Base-by-base conservation (phyloP, 2,888 invertebrate species). In the Mythimna impura region DNA sequence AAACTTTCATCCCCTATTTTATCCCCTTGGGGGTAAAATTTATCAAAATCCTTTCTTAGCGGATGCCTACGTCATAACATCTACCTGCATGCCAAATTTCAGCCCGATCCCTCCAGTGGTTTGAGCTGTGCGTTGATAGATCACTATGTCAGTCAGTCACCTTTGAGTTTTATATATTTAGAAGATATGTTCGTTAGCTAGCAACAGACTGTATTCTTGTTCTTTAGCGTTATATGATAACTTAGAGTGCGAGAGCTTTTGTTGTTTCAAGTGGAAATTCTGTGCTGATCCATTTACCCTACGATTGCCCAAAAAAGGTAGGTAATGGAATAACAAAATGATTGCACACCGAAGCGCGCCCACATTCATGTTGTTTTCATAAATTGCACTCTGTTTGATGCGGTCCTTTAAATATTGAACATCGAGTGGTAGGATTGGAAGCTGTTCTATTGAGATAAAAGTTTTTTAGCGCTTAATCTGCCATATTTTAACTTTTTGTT, bases 361-460 rank as follows among this genome's bases (percentile, higher is more conserved):
- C 65, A 76, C 70, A 63, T 79, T 68, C 80, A 71, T 80, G 81
- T 80, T 85, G 85, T 88, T 89, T 90, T 87, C 86, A 88, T 89
- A 89, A 87, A 91, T 87, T 90, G 90, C 90, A 91, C 91, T 91
- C 85, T 78, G 81, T 85, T 88, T 89, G 84, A 89, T 88, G 85
- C 80, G 78, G 76, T 78, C 80, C 77, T 85, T 88, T 88, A 81
- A 87, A 89, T 88, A 88, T 88, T 89, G 79, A 88, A 77, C 71
- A 82, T 78, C 72, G 72, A 81, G 71, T 40, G 68, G 66, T 68
- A 63, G 66, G 66, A 81, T 83, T 73, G 71, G 66, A 76, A 55
- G 66, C 72, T 73, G 61, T 67, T 43, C 66, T 80, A 80, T 83
- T 66, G 65, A 72, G 73, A 76, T 81, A 66, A 78, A 76, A 75